phyloP scores from a whole-genome alignment of 2,888 invertebrate genomes.

The Agapetus fuscipes region DNA sequence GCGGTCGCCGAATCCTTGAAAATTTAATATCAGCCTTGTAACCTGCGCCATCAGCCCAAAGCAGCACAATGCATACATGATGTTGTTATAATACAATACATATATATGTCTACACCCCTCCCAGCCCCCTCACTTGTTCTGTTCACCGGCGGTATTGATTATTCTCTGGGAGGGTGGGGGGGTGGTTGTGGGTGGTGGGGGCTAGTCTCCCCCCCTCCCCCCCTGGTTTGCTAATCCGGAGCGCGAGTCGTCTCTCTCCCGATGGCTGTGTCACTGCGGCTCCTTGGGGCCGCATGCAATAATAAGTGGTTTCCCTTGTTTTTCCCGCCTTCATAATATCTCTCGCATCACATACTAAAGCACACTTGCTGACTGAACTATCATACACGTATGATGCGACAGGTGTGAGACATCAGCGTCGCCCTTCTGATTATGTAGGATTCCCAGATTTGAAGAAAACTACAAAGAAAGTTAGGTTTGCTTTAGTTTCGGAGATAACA shows the following conservation, averaged over 20 bases:
- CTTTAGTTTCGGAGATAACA: too few relatives aligned
- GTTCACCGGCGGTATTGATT: conserved; percentile 19
- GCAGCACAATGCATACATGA: too few relatives aligned
- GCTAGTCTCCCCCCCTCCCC: conserved; percentile 4
- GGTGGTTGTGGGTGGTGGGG: conserved; percentile 1
- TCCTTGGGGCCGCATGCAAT: background rate
- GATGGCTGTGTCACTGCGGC: background rate
- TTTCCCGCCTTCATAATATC: background rate
- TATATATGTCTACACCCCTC: background rate
- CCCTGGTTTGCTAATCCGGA: conserved; percentile 11
- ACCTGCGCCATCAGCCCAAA: too few relatives aligned
- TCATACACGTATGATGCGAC: too few relatives aligned
- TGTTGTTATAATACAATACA: too few relatives aligned
- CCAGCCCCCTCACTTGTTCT: background rate
- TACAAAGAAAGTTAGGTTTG: too few relatives aligned
- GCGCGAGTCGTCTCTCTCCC: conserved; percentile 16
- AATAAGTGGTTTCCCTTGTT: background rate
- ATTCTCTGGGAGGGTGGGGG: conserved; percentile 7
- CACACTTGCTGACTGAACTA: background rate
- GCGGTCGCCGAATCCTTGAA: too few relatives aligned
- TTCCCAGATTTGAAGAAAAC: too few relatives aligned
- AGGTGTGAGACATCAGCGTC: conserved; percentile 1
- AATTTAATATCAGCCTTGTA: too few relatives aligned
- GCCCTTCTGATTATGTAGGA: too few relatives aligned
- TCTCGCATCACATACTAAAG: background rate